Evolutionary conservation across 2,797 vertebrate genomes (phyloP), one percentile per base, ranked within the genome.

Genomic region (Lacerta viridis): DNA sequence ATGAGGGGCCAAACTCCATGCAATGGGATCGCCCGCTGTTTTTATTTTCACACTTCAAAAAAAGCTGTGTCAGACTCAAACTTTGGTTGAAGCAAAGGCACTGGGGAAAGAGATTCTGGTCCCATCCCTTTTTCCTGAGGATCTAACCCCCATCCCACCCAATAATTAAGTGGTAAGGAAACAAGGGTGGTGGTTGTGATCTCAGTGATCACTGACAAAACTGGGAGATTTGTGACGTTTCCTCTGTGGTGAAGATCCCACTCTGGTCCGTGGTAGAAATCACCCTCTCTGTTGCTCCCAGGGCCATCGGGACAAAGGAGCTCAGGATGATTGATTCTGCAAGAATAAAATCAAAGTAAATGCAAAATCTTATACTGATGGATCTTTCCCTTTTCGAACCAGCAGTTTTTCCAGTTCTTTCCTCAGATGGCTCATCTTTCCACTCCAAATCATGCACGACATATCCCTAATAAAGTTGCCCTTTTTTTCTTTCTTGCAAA

Each of bases 221-320:
- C 9, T 7, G 18, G 43, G 10, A 17, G 2, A 13, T 4, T n/a
- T 1, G 43, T 15, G 43, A 13, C 2, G 41, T 77, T 76, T 20
- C 3, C 13, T 75, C 72, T 46, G 27, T 8, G 41, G 75, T 29
- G 20, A 11, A 29, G 20, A n/a, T 13, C n/a, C 0, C 20, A 33
- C 20, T 3, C 27, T 23, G 6, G 17, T 6, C 41, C 1, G 6
- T 39, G n/a, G 15, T 1, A 39, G 7, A 2, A 27, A 7, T 7
- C 10, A 2, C 25, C 33, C 1, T 39, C 5, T 39, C 33, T 41
- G 7, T 6, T 43, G 0, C 7, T 41, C 36, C 15, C 11, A 6
- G 20, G 2, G 29, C 72, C 74, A 20, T 11, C 2, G 43, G 39
- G 36, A 46, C 4, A 9, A n/a, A 68, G 10, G 33, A 66, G 59